A percentile compares a stretch with the other conserved stretches of the same genome.
These are phyloP conservation scores for Teleiodes luculella DNA, from an alignment of 2,888 invertebrate species.

Conservation along the genomic window DNA sequence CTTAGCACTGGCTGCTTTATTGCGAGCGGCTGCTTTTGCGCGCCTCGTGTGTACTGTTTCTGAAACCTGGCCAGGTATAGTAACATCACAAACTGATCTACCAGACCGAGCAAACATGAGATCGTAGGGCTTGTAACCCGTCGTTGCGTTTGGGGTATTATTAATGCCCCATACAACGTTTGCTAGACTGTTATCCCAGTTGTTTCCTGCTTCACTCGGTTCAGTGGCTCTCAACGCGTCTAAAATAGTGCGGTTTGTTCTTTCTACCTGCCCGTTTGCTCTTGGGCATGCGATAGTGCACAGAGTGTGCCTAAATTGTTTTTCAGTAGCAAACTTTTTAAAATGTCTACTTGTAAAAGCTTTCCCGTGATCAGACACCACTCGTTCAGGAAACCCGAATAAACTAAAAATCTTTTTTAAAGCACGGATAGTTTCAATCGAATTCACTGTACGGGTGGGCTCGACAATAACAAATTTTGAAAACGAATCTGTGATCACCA, in stretches of 20 bases:
- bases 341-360: conserved; percentile 18
- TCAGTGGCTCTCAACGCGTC: too few relatives aligned
- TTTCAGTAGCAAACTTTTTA: conserved; percentile 11
- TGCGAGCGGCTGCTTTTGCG: conserved; percentile 16
- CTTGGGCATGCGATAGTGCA: conserved; percentile 14
- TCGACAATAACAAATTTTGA: too few relatives aligned
- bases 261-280: conserved; percentile 15
- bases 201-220: too few relatives aligned
- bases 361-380: conserved; percentile 21
- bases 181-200: too few relatives aligned
- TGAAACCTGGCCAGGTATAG: too few relatives aligned
- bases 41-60: conserved; percentile 2
- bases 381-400: conserved; percentile 12
- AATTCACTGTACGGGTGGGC: too few relatives aligned
- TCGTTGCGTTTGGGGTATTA: neutral
- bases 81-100: too few relatives aligned
- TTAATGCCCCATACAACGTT: neutral
- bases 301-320: conserved; percentile 12
- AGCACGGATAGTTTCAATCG: neutral
- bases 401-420: neutral
- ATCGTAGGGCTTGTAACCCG: neutral
- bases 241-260: conserved; percentile 12
- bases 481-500: conserved; percentile 23
- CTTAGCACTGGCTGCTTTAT: conserved; percentile 18
- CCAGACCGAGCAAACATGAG: too few relatives aligned